Evolutionary conservation across 1,140 invertebrate genomes (phyloP).

Genomic region (Sinonovacula constricta): DNA sequence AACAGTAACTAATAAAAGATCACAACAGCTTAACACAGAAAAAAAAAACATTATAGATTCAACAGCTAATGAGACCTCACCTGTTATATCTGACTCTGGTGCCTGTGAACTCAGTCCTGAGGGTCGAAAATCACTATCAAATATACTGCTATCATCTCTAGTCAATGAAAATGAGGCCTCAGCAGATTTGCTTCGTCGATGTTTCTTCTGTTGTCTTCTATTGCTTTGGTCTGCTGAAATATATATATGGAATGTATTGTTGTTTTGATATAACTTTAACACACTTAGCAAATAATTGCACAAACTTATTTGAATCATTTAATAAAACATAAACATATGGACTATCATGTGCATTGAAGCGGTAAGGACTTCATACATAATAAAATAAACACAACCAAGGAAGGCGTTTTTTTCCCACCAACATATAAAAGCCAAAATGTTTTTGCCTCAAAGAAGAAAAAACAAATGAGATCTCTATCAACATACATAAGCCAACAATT

Average conservation of each 20-base stretch:
- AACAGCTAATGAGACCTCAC: neutral
- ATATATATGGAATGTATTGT: neutral
- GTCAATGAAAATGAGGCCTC: neutral
- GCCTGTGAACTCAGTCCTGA: slow-evolving; percentile 11
- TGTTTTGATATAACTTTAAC: neutral
- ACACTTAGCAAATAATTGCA: neutral
- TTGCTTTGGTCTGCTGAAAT: neutral
- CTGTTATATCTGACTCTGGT: slow-evolving; percentile 34
- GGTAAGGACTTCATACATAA: too few relatives aligned
- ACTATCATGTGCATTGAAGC: too few relatives aligned
- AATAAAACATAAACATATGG: slow-evolving; percentile 8
- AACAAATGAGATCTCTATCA: too few relatives aligned
- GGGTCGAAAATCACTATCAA: slow-evolving; percentile 27
- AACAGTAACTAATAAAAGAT: neutral
- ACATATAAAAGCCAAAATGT: too few relatives aligned
- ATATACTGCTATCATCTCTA: slow-evolving; percentile 15
- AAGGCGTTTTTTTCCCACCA: too few relatives aligned
- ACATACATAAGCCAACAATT: too few relatives aligned
- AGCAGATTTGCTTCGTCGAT: slow-evolving; percentile 35
- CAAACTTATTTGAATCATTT: neutral
- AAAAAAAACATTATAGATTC: neutral
- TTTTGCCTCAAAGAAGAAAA: too few relatives aligned
- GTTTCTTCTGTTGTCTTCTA: neutral
- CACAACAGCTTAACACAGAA: neutral
- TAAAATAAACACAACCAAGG: too few relatives aligned